phyloP scores from a whole-genome alignment of 2,113 vertebrate genomes.

The Nycticryphes semicollaris region DNA sequence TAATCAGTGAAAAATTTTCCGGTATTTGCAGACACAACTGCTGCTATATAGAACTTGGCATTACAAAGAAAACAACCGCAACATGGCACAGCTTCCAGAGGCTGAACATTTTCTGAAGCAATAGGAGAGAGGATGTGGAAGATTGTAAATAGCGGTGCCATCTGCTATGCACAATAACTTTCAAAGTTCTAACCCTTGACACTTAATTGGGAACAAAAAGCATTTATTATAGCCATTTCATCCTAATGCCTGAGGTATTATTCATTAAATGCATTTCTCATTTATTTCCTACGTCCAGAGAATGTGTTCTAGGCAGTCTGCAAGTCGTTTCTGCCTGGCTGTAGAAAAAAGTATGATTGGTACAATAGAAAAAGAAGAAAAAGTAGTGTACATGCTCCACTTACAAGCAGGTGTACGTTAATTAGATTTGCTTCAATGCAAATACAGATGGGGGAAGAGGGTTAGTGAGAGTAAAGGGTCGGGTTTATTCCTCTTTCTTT shows the following conservation, averaged over 20 bases:
- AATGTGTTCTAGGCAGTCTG: not conserved
- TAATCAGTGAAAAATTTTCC: conserved; percentile 61
- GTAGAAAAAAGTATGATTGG: not conserved
- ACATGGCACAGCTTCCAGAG: not conserved
- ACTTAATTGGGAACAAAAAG: not conserved
- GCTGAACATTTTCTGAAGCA: not conserved
- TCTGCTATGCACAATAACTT: not conserved
- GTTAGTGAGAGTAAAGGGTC: not conserved
- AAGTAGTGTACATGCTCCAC: not conserved
- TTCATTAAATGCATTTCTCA: not conserved
- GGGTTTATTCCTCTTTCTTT: not conserved
- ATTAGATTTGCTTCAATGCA: not conserved
- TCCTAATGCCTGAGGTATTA: not conserved
- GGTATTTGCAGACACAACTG: conserved; percentile 38
- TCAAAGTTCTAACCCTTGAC: not conserved
- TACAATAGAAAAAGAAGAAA: not conserved
- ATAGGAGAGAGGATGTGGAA: not conserved
- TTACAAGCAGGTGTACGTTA: not conserved
- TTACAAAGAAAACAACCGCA: not conserved
- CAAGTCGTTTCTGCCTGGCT: not conserved
- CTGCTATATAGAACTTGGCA: conserved; percentile 14
- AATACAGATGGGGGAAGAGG: not conserved
- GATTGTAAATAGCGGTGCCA: not conserved
- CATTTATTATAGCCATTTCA: not conserved
- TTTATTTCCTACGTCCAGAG: not conserved